Evolutionary conservation across 2,797 vertebrate species (phyloP).

Genomic region (Ispidina picta): DNA sequence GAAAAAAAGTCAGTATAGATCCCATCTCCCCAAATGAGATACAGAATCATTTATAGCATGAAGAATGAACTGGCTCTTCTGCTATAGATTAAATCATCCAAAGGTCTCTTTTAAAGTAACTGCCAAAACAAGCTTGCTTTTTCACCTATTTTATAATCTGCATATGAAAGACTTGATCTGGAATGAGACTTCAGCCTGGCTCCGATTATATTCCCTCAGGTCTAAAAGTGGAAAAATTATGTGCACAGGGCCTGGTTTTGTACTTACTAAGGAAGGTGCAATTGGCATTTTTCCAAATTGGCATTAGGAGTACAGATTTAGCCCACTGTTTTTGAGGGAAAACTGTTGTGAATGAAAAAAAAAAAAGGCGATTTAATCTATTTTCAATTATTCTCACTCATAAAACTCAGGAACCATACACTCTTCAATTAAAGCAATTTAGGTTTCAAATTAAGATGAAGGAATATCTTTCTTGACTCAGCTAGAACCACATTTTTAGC

Average conservation of each 20-base stretch:
- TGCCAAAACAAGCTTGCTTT: conserved; percentile 31
- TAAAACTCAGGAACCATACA: neutral
- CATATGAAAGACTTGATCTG: conserved; percentile 15
- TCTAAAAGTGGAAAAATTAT: neutral
- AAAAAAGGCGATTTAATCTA: neutral
- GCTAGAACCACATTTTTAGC: neutral
- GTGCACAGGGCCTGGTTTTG: neutral
- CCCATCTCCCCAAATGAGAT: neutral
- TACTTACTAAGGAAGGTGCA: neutral
- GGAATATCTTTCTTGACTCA: neutral
- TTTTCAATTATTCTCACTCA: conserved; percentile 16
- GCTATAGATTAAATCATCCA: conserved; percentile 16
- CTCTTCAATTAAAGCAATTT: conserved; percentile 4
- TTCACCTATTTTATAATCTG: conserved; percentile 2
- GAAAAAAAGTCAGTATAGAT: neutral
- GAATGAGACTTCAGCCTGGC: neutral
- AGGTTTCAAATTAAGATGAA: conserved; percentile 20
- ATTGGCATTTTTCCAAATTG: neutral
- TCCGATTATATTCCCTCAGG: neutral
- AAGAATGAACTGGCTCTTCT: neutral
- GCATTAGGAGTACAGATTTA: neutral
- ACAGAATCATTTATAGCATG: neutral
- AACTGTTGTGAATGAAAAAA: neutral
- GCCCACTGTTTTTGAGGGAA: neutral
- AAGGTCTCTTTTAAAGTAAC: conserved; percentile 7